Percentiles rank a stretch among this genome's conserved stretches.
These are phyloP conservation scores for Thymelicus acteon DNA, from an alignment of 2,888 invertebrate species.

Conservation along the genomic window DNA sequence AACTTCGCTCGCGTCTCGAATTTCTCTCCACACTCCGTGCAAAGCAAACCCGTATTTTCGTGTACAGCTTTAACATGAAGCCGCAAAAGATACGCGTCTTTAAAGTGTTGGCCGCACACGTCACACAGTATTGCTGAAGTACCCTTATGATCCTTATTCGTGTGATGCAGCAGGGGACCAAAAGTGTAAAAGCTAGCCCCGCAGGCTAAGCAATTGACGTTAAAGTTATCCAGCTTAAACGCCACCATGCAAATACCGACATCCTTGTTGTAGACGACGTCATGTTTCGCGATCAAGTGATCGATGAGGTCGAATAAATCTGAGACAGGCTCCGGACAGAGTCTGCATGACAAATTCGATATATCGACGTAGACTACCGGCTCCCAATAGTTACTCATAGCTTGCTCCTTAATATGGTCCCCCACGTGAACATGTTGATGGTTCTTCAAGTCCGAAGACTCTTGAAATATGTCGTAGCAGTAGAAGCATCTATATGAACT, in stretches of 20 bases:
- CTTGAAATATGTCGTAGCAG: constrained; percentile 78
- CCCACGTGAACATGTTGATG: constrained; percentile 64
- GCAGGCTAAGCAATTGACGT: constrained; percentile 67
- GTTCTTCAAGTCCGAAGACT: constrained; percentile 64
- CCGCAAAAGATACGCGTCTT: constrained; percentile 63
- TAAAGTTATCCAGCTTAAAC: constrained; percentile 70
- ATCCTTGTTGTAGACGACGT: constrained; percentile 68
- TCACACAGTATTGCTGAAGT: constrained; percentile 73
- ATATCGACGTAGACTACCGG: constrained; percentile 72
- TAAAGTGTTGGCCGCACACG: constrained; percentile 75
- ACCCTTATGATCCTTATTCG: constrained; percentile 77
- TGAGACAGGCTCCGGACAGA: constrained; percentile 60
- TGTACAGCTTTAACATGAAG: constrained; percentile 70
- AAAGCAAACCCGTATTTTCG: constrained; percentile 66
- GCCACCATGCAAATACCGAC: constrained; percentile 73
- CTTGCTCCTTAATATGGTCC: constrained; percentile 63
- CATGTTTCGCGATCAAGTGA: constrained; percentile 66
- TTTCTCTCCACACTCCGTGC: constrained; percentile 74
- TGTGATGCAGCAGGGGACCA: constrained; percentile 71
- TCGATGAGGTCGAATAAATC: constrained; percentile 72
- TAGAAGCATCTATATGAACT: constrained; percentile 79
- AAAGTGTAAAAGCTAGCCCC: constrained; percentile 72
- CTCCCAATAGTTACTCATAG: constrained; percentile 78
- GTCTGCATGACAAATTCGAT: constrained; percentile 63
- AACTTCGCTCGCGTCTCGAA: constrained; percentile 79